A percentile compares a stretch with the other conserved stretches of the same genome.
phyloP scores from a whole-genome alignment of 2,113 vertebrate genomes.

The Aphelocoma coerulescens region DNA sequence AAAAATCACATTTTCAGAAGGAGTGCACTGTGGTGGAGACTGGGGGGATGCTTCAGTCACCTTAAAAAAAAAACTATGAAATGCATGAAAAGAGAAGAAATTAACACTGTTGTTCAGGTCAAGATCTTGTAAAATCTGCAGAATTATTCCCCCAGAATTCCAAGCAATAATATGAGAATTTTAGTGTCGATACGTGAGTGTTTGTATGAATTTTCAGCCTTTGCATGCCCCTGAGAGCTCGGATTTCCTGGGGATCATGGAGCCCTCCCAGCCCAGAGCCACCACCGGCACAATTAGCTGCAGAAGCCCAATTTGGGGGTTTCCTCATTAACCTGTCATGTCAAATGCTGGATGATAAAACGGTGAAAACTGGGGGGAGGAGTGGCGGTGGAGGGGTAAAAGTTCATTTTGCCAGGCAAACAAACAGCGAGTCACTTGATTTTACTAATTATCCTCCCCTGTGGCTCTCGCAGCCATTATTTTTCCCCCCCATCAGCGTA shows the following conservation, averaged over 20 bases:
- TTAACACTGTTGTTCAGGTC: neutral
- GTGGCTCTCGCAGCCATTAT: slow-evolving; percentile 11
- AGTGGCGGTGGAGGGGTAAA: slow-evolving; percentile 38
- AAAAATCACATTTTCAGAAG: neutral
- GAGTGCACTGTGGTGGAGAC: rapidly evolving
- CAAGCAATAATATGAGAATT: neutral
- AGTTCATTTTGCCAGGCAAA: slow-evolving; percentile 63
- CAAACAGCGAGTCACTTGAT: slow-evolving; percentile 57
- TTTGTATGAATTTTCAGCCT: neutral
- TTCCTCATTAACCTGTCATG: slow-evolving; percentile 73
- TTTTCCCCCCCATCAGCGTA: slow-evolving; percentile 11
- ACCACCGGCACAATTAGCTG: slow-evolving; percentile 71
- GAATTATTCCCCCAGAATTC: neutral
- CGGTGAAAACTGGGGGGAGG: neutral
- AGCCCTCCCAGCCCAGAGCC: slow-evolving; percentile 65
- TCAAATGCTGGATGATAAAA: slow-evolving; percentile 42
- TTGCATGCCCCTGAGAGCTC: slow-evolving; percentile 52
- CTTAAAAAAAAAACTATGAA: neutral
- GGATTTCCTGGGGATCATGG: slow-evolving; percentile 67
- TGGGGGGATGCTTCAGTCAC: neutral
- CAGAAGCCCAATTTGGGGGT: slow-evolving; percentile 64
- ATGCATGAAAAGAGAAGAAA: neutral
- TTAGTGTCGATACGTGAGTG: neutral
- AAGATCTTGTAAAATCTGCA: neutral
- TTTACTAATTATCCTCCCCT: slow-evolving; percentile 68